Conservation (phyloP, 2,797 vertebrate species). For the Sebastes baramenuke region DNA sequence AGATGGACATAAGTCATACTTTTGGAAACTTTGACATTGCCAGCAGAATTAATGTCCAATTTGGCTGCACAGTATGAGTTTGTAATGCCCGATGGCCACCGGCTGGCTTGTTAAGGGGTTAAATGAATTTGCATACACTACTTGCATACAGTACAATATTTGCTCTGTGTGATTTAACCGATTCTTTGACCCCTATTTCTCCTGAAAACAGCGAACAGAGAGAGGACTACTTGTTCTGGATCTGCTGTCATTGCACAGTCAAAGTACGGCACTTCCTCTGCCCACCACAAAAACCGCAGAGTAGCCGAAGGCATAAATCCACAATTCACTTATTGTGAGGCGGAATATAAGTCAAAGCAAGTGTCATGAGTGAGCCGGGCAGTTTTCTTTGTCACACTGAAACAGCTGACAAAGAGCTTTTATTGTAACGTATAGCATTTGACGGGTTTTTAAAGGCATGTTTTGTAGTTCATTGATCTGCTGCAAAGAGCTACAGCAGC, state of each 20-base stretch:
- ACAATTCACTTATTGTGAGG: conserved; percentile 33
- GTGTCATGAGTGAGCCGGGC: conserved; percentile 1
- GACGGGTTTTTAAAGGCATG: neutral
- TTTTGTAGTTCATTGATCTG: neutral
- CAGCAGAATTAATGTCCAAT: neutral
- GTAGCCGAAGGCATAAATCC: conserved; percentile 26
- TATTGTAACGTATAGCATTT: neutral
- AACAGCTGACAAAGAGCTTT: conserved; percentile 38
- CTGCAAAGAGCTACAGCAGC: neutral
- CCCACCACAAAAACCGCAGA: conserved; percentile 26
- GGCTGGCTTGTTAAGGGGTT: neutral
- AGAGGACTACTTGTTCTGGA: conserved; percentile 45
- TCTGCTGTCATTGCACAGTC: conserved; percentile 2
- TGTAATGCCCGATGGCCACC: neutral
- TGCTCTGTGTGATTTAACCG: conserved; percentile 10
- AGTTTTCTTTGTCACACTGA: conserved; percentile 20
- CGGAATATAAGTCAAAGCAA: conserved; percentile 12
- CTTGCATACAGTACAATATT: conserved; percentile 11
- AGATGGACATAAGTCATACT: neutral
- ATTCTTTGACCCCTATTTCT: conserved; percentile 26
- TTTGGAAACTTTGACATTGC: neutral
- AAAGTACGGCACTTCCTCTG: conserved; percentile 42
- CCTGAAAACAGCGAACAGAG: conserved; percentile 16
- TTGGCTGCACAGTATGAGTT: neutral
- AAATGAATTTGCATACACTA: neutral